Percentiles rank a stretch among this genome's conserved stretches.
Evolutionary conservation across 1,140 invertebrate genomes (phyloP).

Genomic region (Bombus huntii): DNA sequence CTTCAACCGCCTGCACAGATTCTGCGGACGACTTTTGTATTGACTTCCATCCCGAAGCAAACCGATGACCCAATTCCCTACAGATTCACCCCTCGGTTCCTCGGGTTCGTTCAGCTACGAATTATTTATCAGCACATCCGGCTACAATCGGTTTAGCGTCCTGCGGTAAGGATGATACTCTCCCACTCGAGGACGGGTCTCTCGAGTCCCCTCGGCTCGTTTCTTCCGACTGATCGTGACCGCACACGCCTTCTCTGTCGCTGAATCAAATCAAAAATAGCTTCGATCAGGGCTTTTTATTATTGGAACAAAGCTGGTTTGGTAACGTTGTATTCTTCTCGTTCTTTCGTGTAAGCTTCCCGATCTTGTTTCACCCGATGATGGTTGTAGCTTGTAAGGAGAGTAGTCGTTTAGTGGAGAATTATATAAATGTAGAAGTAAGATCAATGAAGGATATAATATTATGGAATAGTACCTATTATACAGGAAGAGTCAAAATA

Average conservation of each 20-base stretch:
- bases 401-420: not conserved
- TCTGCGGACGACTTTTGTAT: conserved; percentile 57
- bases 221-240: not conserved
- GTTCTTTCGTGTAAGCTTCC: not conserved
- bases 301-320: not conserved
- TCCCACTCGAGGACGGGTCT: not conserved
- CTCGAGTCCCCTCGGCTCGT: not conserved
- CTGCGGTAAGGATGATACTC: conserved; percentile 13
- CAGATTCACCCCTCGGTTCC: conserved; percentile 21
- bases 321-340: not conserved
- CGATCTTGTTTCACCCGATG: not conserved
- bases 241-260: not conserved
- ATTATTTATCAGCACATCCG: conserved; percentile 60
- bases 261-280: conserved; percentile 15
- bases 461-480: not conserved
- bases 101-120: conserved; percentile 22
- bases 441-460: not conserved
- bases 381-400: not conserved
- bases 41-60: conserved; percentile 55
- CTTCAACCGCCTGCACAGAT: conserved; percentile 37
- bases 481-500: not conserved
- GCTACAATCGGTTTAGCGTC: conserved; percentile 59
- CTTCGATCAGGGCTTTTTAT: not conserved
- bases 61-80: conserved; percentile 61
- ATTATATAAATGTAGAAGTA: not conserved